Percentiles rank a stretch among this genome's conserved stretches.
phyloP scores from a whole-genome alignment of 2,113 vertebrate species.

The Casuarius casuarius region DNA sequence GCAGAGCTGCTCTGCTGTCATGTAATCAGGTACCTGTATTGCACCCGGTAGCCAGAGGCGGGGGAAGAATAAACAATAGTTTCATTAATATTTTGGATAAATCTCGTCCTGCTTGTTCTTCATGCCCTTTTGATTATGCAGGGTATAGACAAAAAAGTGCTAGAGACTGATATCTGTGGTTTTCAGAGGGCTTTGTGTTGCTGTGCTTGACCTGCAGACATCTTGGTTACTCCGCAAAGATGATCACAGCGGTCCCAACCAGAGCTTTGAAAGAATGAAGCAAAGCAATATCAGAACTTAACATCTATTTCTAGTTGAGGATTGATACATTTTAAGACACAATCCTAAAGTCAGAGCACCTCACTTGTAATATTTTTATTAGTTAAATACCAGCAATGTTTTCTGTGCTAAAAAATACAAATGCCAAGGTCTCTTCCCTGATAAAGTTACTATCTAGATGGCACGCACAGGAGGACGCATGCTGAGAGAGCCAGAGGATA shows the following conservation, averaged over 20 bases:
- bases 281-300: not conserved
- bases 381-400: not conserved
- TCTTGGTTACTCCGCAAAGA: not conserved
- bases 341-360: not conserved
- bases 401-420: not conserved
- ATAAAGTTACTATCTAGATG: not conserved
- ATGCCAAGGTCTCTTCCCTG: not conserved
- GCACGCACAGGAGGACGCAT: not conserved
- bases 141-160: not conserved
- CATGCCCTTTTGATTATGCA: not conserved
- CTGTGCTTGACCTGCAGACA: not conserved
- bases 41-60: not conserved
- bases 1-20: not conserved
- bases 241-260: not conserved
- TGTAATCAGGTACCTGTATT: accelerated
- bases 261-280: not conserved
- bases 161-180: not conserved
- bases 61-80: not conserved
- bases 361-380: not conserved
- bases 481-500: not conserved
- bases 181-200: not conserved
- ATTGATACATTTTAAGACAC: not conserved
- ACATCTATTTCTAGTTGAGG: not conserved
- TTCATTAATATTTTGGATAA: not conserved
- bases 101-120: not conserved